Evolutionary conservation across 2,797 vertebrate genomes (phyloP), one percentile per base, ranked within the genome.

Genomic region (Oreonectes daqikongensis): DNA sequence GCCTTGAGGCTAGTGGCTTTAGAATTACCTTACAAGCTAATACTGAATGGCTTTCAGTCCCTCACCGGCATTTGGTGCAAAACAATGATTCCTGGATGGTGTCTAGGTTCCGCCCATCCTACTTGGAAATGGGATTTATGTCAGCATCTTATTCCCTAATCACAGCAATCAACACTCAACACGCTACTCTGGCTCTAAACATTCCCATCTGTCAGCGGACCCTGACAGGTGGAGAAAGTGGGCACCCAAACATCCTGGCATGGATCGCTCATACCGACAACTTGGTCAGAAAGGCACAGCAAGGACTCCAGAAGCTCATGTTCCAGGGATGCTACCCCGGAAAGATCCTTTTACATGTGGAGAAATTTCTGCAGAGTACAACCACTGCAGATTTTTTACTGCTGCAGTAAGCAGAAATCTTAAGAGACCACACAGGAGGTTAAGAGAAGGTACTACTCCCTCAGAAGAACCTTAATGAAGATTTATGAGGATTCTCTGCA

Each of bases 191-290:
- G 28, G 18, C 28, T 60, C 17, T 11, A 60, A 60, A 60, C 30
- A 60, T 32, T n/a, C 17, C 53, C 52, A 75, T 75, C 73, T 59
- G 64, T 59, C 28, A 44, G 4, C 10, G 8, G 3, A 75, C 32
- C 20, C 40, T 60, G 74, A 60, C 74, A 76, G 40, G 55, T 50
- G 65, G 65, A 38, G 53, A 75, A 26, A 42, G 53, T 50, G 24
- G 73, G 10, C 40, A 68, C 24, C 9, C 64, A 68, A 59, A 59
- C 64, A 75, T 68, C 38, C 55, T 68, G 64, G 28, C 52, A 67
- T 32, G 14, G 22, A n/a, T 11, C 3, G n/a, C 18, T 44, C 26
- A 22, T 24, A 32, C 59, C 40, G 46, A 60, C 28, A 61, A 57
- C 40, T 61, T 61, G 55, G 11, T 57, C 52, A 57, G 38, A 20